Percentiles rank a stretch among this genome's conserved stretches.
Evolutionary conservation across 2,888 invertebrate genomes (phyloP).

Genomic region (Drosophila nr. perissopoda): DNA sequence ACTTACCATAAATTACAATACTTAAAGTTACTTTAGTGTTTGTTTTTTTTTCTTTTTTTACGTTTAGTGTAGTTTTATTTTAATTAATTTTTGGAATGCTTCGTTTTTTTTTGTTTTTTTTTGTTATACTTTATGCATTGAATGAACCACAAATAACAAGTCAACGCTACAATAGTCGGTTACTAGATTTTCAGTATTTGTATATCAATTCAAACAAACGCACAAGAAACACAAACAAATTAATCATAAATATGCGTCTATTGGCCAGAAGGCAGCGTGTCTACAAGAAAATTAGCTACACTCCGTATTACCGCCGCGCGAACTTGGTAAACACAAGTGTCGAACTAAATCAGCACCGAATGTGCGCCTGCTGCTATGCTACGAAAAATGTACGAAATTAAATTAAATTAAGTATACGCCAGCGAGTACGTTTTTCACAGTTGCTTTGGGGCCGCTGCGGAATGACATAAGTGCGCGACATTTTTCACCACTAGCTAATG

Average conservation of each 20-base stretch:
- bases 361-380: slow-evolving; percentile 43
- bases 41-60: slow-evolving; percentile 15
- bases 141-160: slow-evolving; percentile 72
- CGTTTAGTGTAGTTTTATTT: slow-evolving; percentile 41
- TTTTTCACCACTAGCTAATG: slow-evolving; percentile 5
- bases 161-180: slow-evolving; percentile 56
- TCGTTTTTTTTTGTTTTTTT: slow-evolving; percentile 10
- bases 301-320: slow-evolving; percentile 48
- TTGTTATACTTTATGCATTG: slow-evolving; percentile 45
- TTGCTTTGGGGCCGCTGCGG: slow-evolving; percentile 32
- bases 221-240: slow-evolving; percentile 55
- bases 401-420: slow-evolving; percentile 77
- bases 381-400: slow-evolving; percentile 59
- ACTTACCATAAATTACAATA: slow-evolving; percentile 71
- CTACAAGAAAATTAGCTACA: slow-evolving; percentile 23
- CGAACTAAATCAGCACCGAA: slow-evolving; percentile 69
- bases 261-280: slow-evolving; percentile 51
- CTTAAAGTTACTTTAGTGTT: slow-evolving; percentile 71
- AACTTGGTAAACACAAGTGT: slow-evolving; percentile 64
- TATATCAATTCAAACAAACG: slow-evolving; percentile 39
- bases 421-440: slow-evolving; percentile 37
- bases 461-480: slow-evolving; percentile 68
- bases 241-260: slow-evolving; percentile 31
- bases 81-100: slow-evolving; percentile 29
- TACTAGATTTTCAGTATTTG: slow-evolving; percentile 35